Base-by-base conservation (phyloP, 1,140 invertebrate species). In the Trichonephila inaurata region DNA sequence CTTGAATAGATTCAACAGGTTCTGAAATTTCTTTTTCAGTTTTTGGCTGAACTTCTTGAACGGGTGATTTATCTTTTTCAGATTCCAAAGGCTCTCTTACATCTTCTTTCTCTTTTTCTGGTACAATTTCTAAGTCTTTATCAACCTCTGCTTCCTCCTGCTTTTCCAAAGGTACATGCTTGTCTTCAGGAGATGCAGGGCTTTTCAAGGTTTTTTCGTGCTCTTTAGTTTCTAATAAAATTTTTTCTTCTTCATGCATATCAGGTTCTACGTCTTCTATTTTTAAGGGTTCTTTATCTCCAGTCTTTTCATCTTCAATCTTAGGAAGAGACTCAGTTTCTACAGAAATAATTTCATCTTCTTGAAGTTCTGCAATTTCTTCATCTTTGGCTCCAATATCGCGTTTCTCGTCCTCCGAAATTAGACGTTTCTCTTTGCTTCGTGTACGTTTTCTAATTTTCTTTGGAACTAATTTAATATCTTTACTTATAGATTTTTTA, bases 271-370 rank as follows among this genome's bases (percentile, higher is more conserved):
- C 61, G n/a, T 88, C 88, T 93, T 91, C 44, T 64, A 72, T 94
- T 72, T 66, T 77, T 18, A 18, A 33, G 33, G 14, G 28, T 6
- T 77, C 89, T 83, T 86, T 90, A 89, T 95, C 90, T 95, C 94
- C 95, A 96, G 97, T 94, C 64, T n/a, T 19, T 24, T 66, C 64
- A 8, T n/a, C 96, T 89, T 91, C 89, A 93, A 97, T 97, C 90
- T 97, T 33, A 89, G 83, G n/a, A 94, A 94, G 94, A 94, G 64
- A 72, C 51, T 66, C 94, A 10, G 89, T 94, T 62, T 88, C 93
- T 92, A 94, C 94, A 58, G 93, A 81, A 89, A 14, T 86, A 86
- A 28, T 60, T 89, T 88, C 69, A 44, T 24, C 83, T 16, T 89
- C 33, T 61, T 14, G 24, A 77, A 12, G 19, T 83, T 83, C 81